Conservation (phyloP, 2,888 invertebrate genomes). For the Drosophila dives region DNA sequence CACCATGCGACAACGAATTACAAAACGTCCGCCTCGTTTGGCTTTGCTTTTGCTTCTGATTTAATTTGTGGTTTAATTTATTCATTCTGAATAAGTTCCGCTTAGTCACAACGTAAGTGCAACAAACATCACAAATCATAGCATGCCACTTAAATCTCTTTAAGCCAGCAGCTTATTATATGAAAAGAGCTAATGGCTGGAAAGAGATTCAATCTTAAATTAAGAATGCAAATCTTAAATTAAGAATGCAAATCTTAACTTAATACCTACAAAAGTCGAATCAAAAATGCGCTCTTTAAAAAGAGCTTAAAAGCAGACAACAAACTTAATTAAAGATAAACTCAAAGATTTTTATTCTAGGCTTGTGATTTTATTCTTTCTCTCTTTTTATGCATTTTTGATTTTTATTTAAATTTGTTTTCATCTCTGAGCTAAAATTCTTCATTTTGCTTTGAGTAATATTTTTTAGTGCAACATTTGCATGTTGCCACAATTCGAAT, state of each 20-base stretch:
- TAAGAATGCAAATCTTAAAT: neutral
- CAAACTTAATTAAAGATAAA: neutral
- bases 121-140: neutral
- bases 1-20: constrained; percentile 50
- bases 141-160: neutral
- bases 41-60: constrained; percentile 61
- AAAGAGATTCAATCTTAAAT: neutral
- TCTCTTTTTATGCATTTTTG: neutral
- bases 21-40: constrained; percentile 61
- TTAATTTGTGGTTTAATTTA: too few relatives aligned
- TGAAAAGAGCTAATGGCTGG: neutral
- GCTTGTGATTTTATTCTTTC: neutral
- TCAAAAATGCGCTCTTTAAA: neutral
- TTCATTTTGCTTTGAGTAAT: neutral
- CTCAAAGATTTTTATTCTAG: neutral
- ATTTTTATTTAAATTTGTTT: neutral
- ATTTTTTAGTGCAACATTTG: neutral
- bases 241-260: neutral
- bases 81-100: too few relatives aligned
- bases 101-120: constrained; percentile 77
- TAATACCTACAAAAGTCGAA: neutral
- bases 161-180: neutral
- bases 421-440: neutral
- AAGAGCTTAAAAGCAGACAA: neutral
- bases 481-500: neutral